phyloP scores from a whole-genome alignment of 1,140 invertebrate genomes.

The Leptopilina clavipes region DNA sequence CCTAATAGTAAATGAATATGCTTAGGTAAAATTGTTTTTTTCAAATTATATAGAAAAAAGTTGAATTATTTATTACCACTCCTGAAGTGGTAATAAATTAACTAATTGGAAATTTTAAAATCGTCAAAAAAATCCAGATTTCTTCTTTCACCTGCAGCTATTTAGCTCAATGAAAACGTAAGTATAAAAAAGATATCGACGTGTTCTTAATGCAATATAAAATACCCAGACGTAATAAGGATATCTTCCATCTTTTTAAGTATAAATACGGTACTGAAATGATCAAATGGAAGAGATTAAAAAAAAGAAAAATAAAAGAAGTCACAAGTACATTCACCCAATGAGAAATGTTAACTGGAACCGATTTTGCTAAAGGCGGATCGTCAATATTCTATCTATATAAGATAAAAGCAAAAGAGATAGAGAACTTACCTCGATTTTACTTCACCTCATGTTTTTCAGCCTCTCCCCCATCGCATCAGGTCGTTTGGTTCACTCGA shows the following conservation, averaged over 20 bases:
- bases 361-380: conserved; percentile 57
- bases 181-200: no score
- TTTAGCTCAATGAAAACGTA: no score
- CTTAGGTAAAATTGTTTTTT: no score
- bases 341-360: conserved; percentile 58
- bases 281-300: conserved; percentile 32
- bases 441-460: conserved; percentile 47
- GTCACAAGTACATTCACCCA: conserved; percentile 49
- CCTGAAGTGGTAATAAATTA: no score
- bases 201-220: no score
- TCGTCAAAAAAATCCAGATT: no score
- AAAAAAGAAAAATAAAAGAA: neutral
- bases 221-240: neutral
- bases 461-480: conserved; percentile 26
- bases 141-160: no score
- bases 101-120: no score
- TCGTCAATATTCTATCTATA: conserved; percentile 45
- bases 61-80: no score
- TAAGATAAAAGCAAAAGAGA: conserved; percentile 50
- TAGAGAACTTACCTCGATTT: conserved; percentile 41
- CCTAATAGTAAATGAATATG: no score
- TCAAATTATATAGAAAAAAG: no score
- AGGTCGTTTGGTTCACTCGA: conserved; percentile 47
- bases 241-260: neutral
- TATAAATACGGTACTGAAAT: neutral